A percentile compares a stretch with the other conserved stretches of the same genome.
Conservation (phyloP, 1,140 invertebrate species). For the Macrobrachium nipponense region DNA sequence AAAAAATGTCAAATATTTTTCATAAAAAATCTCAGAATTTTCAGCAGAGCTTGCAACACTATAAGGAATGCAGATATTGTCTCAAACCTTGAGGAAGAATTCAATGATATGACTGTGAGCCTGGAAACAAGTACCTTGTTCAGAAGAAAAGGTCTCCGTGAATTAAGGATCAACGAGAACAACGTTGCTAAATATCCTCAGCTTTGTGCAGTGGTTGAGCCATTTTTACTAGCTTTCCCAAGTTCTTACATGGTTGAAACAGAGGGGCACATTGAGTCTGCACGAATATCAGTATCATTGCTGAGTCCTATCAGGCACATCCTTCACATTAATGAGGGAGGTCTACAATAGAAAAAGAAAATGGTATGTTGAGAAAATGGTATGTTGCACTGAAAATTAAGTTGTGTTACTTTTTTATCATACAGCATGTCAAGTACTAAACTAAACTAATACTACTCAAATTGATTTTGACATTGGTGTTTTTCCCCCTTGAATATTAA, state of each 20-base stretch:
- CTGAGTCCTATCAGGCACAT: background rate
- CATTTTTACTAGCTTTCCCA: constrained; percentile 42
- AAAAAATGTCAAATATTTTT: no score
- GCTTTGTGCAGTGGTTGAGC: no score
- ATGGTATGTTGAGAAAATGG: background rate
- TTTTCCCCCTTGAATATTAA: no score
- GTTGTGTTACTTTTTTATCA: no score
- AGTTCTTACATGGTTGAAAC: constrained; percentile 47
- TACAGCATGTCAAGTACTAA: no score
- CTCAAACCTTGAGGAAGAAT: constrained; percentile 39
- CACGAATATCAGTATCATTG: constrained; percentile 24
- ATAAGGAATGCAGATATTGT: no score
- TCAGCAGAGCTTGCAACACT: no score
- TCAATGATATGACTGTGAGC: constrained; percentile 41
- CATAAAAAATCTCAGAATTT: no score
- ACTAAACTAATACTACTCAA: no score
- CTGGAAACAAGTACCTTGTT: constrained; percentile 47
- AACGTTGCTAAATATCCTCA: constrained; percentile 40
- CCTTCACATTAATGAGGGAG: background rate
- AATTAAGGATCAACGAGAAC: constrained; percentile 40
- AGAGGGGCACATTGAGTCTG: constrained; percentile 20
- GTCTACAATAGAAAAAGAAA: background rate
- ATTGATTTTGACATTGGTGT: background rate
- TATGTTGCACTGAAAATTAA: no score
- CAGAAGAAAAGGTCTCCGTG: no score